A percentile compares a stretch with the other conserved stretches of the same genome.
phyloP scores from a whole-genome alignment of 2,113 vertebrate species.

The Oreotrochilus melanogaster region DNA sequence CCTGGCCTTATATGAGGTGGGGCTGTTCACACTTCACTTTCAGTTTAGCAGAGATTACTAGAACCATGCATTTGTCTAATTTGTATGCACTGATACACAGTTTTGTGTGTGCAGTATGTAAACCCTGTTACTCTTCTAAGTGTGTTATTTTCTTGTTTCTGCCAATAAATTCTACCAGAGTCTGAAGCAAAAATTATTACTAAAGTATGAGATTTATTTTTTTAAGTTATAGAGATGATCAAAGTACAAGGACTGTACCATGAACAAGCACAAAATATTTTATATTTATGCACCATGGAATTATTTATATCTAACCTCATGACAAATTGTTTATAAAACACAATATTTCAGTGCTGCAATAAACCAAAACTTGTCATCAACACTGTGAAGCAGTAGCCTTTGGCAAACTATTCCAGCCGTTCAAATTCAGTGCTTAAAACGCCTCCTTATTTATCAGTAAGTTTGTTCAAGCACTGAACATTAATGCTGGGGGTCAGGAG shows the following conservation, averaged over 20 bases:
- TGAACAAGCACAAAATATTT: background rate
- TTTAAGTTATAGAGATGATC: background rate
- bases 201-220: background rate
- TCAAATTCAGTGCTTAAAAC: background rate
- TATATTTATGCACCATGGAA: background rate
- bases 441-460: background rate
- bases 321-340: background rate
- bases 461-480: fast-evolving
- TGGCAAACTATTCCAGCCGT: background rate
- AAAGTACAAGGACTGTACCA: background rate
- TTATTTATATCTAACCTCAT: background rate
- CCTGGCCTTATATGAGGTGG: background rate
- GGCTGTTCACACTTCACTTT: background rate
- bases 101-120: background rate
- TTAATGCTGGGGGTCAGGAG: background rate
- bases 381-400: background rate
- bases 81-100: background rate
- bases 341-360: background rate
- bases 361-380: background rate
- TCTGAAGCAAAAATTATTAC: background rate
- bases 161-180: background rate
- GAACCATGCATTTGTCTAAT: background rate
- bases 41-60: background rate
- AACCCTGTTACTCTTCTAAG: background rate
- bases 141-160: background rate